phyloP scores from a whole-genome alignment of 2,888 invertebrate species.

The Eupithecia pulchellata region DNA sequence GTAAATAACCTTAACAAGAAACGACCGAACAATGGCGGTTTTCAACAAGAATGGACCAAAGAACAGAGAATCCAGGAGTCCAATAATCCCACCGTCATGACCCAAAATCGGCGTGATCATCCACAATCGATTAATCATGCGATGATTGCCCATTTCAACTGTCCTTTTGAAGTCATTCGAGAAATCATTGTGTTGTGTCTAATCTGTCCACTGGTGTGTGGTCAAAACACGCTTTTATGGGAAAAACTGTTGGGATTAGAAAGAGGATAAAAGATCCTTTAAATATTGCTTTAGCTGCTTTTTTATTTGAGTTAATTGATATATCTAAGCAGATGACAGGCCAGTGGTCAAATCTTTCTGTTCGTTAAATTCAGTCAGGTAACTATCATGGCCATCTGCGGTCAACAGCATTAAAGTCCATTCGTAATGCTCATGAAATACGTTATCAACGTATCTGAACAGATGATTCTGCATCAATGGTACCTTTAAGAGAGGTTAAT shows the following conservation, averaged over 20 bases:
- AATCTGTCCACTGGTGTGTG: slow-evolving; percentile 55
- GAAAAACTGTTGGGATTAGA: slow-evolving; percentile 53
- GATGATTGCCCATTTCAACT: slow-evolving; percentile 52
- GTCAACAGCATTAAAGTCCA: no score
- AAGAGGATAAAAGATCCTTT: not conserved
- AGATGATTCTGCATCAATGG: not conserved
- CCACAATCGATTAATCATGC: slow-evolving; percentile 63
- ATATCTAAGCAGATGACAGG: not conserved
- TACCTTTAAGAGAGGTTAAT: not conserved
- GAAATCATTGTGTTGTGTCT: slow-evolving; percentile 56
- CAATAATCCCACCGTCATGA: slow-evolving; percentile 24
- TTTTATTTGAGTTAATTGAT: slow-evolving; percentile 39
- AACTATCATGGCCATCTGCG: no score
- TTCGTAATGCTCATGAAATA: no score
- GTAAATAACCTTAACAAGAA: not conserved
- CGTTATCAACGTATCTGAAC: not conserved
- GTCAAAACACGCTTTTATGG: slow-evolving; percentile 60
- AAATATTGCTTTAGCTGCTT: slow-evolving; percentile 22
- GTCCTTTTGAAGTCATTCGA: slow-evolving; percentile 53
- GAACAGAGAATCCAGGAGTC: not conserved
- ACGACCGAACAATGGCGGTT: not conserved
- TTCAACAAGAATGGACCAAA: slow-evolving; percentile 10
- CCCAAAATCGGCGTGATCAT: slow-evolving; percentile 46
- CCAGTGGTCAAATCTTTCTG: not conserved
- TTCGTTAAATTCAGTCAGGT: not conserved